These are phyloP conservation scores for Catharus fuscescens DNA, from an alignment of 2,113 vertebrate genomes.

Conservation along the genomic window DNA sequence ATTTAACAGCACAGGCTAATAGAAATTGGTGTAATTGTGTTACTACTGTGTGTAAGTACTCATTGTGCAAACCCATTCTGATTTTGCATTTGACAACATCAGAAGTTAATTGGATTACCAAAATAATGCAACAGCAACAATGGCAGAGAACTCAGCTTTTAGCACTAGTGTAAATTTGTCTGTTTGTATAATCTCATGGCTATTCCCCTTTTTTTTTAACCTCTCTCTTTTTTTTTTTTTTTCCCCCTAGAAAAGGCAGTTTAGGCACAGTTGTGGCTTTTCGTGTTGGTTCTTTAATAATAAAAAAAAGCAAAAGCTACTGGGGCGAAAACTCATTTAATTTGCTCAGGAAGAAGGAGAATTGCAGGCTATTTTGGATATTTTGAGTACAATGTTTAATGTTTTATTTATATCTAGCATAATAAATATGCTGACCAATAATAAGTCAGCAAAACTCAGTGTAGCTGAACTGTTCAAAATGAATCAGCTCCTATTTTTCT, in stretches of 20 bases:
- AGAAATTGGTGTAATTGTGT: neutral
- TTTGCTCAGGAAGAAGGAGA: neutral
- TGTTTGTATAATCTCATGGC: neutral
- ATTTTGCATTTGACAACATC: neutral
- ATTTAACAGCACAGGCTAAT: neutral
- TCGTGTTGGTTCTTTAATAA: neutral
- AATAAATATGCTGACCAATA: constrained; percentile 38
- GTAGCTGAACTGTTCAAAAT: neutral
- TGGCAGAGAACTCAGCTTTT: neutral
- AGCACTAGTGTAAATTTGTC: neutral
- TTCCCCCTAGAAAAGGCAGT: neutral
- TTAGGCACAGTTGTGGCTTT: neutral
- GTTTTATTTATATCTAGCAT: constrained; percentile 26
- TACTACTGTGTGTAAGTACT: neutral
- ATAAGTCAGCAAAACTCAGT: constrained; percentile 17
- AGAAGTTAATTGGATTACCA: neutral
- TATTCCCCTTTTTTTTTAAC: neutral
- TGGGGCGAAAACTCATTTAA: neutral
- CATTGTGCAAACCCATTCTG: neutral
- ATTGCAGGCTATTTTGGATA: neutral
- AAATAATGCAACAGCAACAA: neutral
- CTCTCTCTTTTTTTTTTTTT: too few relatives aligned
- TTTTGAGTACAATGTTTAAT: constrained; percentile 12
- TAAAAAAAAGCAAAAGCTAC: neutral
- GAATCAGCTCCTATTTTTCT: neutral